phyloP scores from a whole-genome alignment of 1,140 invertebrate genomes.

The Drosophila chauvacae region DNA sequence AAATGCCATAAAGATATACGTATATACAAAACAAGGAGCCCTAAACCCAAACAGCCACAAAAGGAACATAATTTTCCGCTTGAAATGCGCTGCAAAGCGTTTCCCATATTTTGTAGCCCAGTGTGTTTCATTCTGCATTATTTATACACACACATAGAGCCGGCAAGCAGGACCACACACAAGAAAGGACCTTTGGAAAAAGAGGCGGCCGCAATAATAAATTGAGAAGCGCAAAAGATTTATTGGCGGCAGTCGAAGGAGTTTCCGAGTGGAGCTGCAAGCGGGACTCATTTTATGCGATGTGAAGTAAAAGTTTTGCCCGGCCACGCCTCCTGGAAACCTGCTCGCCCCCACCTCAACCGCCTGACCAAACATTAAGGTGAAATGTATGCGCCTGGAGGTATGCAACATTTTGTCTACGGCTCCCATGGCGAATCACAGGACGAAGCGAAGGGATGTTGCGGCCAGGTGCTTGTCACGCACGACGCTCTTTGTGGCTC shows the following conservation, averaged over 20 bases:
- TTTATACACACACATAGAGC: conserved; percentile 13
- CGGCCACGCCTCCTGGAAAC: conserved; percentile 12
- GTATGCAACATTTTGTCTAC: conserved; percentile 57
- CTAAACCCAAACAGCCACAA: conserved; percentile 42
- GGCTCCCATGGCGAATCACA: conserved; percentile 17
- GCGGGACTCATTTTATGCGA: conserved; percentile 32
- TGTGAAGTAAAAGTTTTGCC: conserved; percentile 37
- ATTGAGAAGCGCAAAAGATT: conserved; percentile 36
- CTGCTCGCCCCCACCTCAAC: neutral
- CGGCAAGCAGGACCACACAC: neutral
- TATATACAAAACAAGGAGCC: conserved; percentile 17
- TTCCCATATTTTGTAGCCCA: conserved; percentile 50
- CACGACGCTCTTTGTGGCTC: conserved; percentile 41
- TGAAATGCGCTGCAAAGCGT: conserved; percentile 58
- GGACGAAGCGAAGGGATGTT: conserved; percentile 22
- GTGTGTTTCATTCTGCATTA: conserved; percentile 35
- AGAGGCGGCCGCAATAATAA: conserved; percentile 23
- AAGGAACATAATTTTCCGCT: conserved; percentile 74
- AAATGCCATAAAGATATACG: conserved; percentile 65
- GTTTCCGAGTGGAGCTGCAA: conserved; percentile 38
- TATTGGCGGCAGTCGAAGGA: conserved; percentile 36
- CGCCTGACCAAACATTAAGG: conserved; percentile 46
- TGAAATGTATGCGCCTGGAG: conserved; percentile 56
- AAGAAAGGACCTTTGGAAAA: conserved; percentile 2
- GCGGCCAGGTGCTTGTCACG: conserved; percentile 46